Evolutionary conservation across 2,797 vertebrate species (phyloP).

Genomic region (Channallabes apus): DNA sequence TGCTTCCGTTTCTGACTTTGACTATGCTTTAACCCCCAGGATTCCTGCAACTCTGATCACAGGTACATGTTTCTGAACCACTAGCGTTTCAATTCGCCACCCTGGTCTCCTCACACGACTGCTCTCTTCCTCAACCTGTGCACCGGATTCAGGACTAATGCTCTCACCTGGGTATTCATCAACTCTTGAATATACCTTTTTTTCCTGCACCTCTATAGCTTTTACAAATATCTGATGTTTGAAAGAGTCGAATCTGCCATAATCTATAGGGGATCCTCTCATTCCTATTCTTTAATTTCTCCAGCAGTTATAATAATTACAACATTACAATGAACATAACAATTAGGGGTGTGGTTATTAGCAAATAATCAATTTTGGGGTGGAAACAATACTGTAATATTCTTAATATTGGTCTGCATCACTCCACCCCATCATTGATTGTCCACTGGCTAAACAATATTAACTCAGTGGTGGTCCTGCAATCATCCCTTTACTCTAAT

Average conservation of each 20-base stretch:
- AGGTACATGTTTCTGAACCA: no score
- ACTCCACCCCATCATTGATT: neutral
- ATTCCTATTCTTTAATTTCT: neutral
- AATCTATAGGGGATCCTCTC: neutral
- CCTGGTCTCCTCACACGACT: no score
- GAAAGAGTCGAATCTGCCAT: neutral
- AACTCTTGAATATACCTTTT: slow-evolving; percentile 1
- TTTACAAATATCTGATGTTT: neutral
- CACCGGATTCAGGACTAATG: neutral
- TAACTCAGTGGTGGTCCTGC: neutral
- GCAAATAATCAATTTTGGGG: neutral
- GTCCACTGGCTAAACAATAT: neutral
- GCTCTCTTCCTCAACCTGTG: no score
- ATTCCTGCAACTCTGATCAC: no score
- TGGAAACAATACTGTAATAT: neutral
- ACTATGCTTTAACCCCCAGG: no score
- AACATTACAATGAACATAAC: no score
- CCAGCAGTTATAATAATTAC: slow-evolving; percentile 5
- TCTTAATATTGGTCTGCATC: neutral
- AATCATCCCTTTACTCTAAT: neutral
- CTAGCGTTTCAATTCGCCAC: no score
- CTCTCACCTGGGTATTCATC: neutral
- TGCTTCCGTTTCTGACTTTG: no score
- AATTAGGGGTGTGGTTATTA: neutral
- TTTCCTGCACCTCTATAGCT: neutral